Evolutionary conservation across 2,113 vertebrate species (phyloP), one percentile per base, ranked within the genome.

Genomic region (Steatornis caripensis): DNA sequence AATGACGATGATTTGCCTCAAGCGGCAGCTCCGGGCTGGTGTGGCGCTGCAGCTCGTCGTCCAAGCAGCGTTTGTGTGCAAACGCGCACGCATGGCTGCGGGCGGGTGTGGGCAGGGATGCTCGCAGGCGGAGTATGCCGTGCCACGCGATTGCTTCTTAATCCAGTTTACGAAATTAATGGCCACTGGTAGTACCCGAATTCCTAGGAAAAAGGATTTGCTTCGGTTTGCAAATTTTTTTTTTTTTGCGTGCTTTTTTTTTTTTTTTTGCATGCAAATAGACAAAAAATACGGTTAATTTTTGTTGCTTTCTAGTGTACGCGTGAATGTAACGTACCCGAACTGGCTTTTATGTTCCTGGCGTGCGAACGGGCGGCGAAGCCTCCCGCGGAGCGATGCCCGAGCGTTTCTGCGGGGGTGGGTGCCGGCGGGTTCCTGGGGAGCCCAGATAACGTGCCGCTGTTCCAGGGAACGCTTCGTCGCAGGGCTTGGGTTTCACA

Each of bases 41-140:
- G 21, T n/a, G 58, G 45, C 39, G 6, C 12, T 1, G n/a, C 39
- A 10, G 16, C 1, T 26, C n/a, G 1, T 24, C 0, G 1, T 14
- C 34, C 65, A 8, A 15, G 66, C 16, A 37, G 76, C 9, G 0
- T 41, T 66, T 49, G 11, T 2, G 32, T 19, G 48, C 17, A 4
- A 48, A 1, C 2, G 1, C 34, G 7, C 29, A 13, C 23, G 4
- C n/a, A n/a, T n/a, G n/a, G n/a, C n/a, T n/a, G n/a, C n/a, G n/a
- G n/a, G n/a, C n/a, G n/a, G n/a, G n/a, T n/a, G n/a, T n/a, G n/a
- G n/a, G n/a, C n/a, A n/a, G n/a, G n/a, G n/a, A n/a, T 14, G 22
- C 10, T 34, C 13, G 29, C 3, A 32, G 39, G 11, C 65, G 55
- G 32, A n/a, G 10, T 1, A 5, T 6, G 26, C 20, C n/a, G 1